Base-by-base conservation (phyloP, 2,888 invertebrate species). In the Meghimatium bilineatum region DNA sequence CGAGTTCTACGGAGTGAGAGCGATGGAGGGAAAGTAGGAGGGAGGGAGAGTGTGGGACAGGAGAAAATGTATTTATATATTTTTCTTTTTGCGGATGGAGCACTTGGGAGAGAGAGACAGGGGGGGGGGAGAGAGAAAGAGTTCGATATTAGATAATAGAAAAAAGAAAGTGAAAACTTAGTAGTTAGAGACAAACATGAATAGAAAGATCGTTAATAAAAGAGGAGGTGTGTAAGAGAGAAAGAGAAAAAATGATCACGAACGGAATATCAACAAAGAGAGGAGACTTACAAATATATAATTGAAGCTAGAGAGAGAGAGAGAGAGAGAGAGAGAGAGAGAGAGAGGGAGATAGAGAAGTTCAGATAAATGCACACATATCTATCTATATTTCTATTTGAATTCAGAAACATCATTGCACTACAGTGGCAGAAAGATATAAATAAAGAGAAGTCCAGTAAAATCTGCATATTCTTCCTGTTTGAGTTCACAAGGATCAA, bases 11-110 rank as follows among this genome's bases (percentile, higher is more conserved):
- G n/a, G n/a, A n/a, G 36, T 49, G 49, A 74, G 49, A 74, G 44
- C 20, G 78, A 78, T 26, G 34, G 66, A 78, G 36, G n/a, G 78
- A 78, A 36, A 66, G 44, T n/a, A 26, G 29, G 36, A 78, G 63
- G 26, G 38, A 66, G 34, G 38, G 66, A 63, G 17, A 63, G 29
- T 34, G 63, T 38, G 36, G 14, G 66, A 36, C 26, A 66, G 66
- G 23, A 23, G 23, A 23, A 56, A 3, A 17, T 56, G 23, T 5
- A 56, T n/a, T 14, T 20, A 3, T 20, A 23, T 56, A 3, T 17
- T 10, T 17, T n/a, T 23, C 36, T 34, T 23, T 23, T 23, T 69
- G 36, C 34, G 36, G n/a, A 69, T 23, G 36, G 23, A 34, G 20
- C n/a, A 23, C 36, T 6, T 69, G 8, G 5, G 29, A 44, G 44